Conservation (phyloP, 2,888 invertebrate species). For the Meghimatium bilineatum region DNA sequence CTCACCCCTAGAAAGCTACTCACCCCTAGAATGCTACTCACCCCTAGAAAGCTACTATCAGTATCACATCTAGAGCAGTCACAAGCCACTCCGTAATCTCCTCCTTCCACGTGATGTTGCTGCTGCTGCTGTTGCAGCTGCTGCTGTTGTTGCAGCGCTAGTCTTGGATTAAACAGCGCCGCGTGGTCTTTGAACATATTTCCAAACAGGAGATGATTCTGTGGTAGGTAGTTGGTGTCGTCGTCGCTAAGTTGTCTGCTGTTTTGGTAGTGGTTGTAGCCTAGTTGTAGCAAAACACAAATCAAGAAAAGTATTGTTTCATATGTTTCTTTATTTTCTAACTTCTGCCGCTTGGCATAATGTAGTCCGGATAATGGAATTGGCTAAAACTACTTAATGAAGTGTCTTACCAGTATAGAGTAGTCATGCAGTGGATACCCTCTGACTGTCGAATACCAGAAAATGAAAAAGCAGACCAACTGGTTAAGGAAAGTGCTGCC, state of each 20-base stretch:
- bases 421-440: too few species aligned
- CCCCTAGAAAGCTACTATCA: conserved; percentile 16
- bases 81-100: neutral
- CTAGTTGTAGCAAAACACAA: neutral
- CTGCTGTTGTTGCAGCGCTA: neutral
- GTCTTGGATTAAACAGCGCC: conserved; percentile 18
- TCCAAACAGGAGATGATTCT: conserved; percentile 12
- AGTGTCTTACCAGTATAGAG: too few species aligned
- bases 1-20: too few species aligned
- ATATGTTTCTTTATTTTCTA: too few species aligned
- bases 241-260: conserved; percentile 41
- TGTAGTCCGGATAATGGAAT: too few species aligned
- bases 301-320: too few species aligned
- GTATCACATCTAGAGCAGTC: conserved; percentile 40
- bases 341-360: too few species aligned
- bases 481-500: too few species aligned
- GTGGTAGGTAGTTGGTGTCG: conserved; percentile 31
- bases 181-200: conserved; percentile 34
- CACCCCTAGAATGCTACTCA: too few species aligned
- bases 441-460: too few species aligned
- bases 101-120: neutral
- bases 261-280: conserved; percentile 43
- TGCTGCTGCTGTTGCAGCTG: neutral
- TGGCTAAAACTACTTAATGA: too few species aligned
- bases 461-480: too few species aligned